Evolutionary conservation across 2,113 vertebrate genomes (phyloP), one percentile per base, ranked within the genome.

Genomic region (Petroica traversi): DNA sequence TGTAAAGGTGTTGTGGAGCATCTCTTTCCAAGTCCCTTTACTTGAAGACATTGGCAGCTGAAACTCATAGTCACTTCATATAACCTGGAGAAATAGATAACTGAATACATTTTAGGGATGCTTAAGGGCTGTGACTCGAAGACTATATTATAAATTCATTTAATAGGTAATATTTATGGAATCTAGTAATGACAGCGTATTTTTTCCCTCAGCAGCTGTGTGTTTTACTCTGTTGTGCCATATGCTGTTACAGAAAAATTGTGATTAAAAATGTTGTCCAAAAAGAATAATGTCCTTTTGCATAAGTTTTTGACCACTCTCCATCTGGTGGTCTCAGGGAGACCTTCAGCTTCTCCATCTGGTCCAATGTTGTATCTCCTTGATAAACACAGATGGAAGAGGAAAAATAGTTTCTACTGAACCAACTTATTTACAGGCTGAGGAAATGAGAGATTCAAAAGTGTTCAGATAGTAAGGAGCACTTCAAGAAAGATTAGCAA

Each of bases 401-500:
- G 14, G 10, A 14, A 87, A 82, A 72, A 77, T 28, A 48, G 19
- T 64, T 89, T 89, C 58, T 85, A 15, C 28, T 64, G 52, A 92
- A 68, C 20, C 54, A 79, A 79, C 41, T 81, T 58, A 58, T 18
- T 40, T 46, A 46, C 51, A 66, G 48, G 18, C 40, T 34, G 51
- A 88, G 24, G 72, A 88, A 89, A 62, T 1, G 0, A 38, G 45
- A 62, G 41, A 66, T 66, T 85, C 51, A 61, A 62, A 88, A 69
- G 22, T 18, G 40, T 76, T 76, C 79, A 24, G 14, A 62, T 48
- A 66, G 38, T 49, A 79, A 83, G 46, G 48, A 80, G 15, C 10
- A 36, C 26, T 93, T 92, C 51, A 92, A 80, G 93, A 87, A 85
- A 68, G 63, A 94, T 89, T 82, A 73, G 9, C 51, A 38, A 88